Evolutionary conservation across 30 jellyfish, hydroid and myxozoan genomes (phyloP), one percentile per base, ranked within the genome.

Genomic region (Rhopilema esculentum): DNA sequence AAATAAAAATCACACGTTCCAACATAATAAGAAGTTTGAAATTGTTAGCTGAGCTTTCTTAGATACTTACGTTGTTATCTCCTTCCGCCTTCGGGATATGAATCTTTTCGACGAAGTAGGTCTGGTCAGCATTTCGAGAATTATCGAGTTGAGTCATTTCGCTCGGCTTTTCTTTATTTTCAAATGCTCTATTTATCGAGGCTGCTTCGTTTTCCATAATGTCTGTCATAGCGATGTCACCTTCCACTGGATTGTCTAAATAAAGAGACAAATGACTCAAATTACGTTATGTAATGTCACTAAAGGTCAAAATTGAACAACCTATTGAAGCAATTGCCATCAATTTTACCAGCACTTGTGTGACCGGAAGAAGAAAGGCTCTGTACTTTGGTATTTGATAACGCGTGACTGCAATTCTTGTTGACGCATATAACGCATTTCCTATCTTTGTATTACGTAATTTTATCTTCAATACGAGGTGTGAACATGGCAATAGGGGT

Each of bases 41-140:
- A n/a, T n/a, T n/a, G 57, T 12, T 40, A 40, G 57, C 57, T 40
- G 57, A 6, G 57, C 12, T 12, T 6, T 40, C 12, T 40, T 2
- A 12, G 9, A 40, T 40, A 40, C 57, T 2, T 40, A 40, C 57
- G 12, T 12, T 40, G 9, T 12, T 40, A 2, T 81, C 85, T 18
- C 83, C 97, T 6, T 89, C 91, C 22, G 93, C 6, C 40, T 61
- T 21, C 27, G 97, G 97, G 50, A 89, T 89, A 24, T 52, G 81
- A 49, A 89, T 75, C 66, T 89, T 89, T 32, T 89, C 79, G 20
- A 63, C 77, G 71, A 89, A 89, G 68, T 89, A 89, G 0, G 97
- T 89, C 22, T 80, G 85, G 16, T 63, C 78, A 72, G 69, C 97
- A 61, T 80, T 72, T 24, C 50, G 27, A 18, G 69, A 30, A 27